Base-by-base conservation (phyloP, 2,888 invertebrate species). In the Mythimna ferrago region DNA sequence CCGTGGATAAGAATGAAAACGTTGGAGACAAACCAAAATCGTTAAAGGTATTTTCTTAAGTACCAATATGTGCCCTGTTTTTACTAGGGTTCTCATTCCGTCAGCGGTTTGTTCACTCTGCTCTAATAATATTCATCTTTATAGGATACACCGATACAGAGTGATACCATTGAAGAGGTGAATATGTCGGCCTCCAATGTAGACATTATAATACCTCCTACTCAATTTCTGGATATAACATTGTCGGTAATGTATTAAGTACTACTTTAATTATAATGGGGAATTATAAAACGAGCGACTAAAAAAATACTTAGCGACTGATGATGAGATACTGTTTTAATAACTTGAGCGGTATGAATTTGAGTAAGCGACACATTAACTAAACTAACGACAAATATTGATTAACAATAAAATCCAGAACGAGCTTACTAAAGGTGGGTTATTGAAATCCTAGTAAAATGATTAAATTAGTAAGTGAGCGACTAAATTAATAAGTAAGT, bases 201-300 rank as follows among this genome's bases (percentile, higher is more conserved):
- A 19, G 83, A 89, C 73, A 85, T 92, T 66, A 70, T 95, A 58
- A 82, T 90, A 68, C 95, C 95, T 54, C 95, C 95, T 11, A 88
- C 93, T 54, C 94, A 93, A 77, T 95, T 94, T 78, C 71, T 92
- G 77, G 95, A 95, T 80, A 78, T 83, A 16, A 82, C 89, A 56
- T 86, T 91, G n/a, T 78, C 82, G 83, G 88, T 89, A 54, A 61
- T 11, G 6, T 54, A 32, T 38, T 57, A 68, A 60, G 38, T 69
- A 69, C 41, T 61, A 21, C 21, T 14, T 53, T n/a, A n/a, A 26
- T 26, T 26, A 26, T 26, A 26, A 26, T 26, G 26, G 26, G 26
- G 26, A 26, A 26, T 26, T 26, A 26, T 26, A 26, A 26, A 26
- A 26, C 26, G 26, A 26, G 26, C 26, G 26, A 26, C 26, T 26